Evolutionary conservation across 2,797 vertebrate genomes (phyloP).

Genomic region (Prionace glauca): DNA sequence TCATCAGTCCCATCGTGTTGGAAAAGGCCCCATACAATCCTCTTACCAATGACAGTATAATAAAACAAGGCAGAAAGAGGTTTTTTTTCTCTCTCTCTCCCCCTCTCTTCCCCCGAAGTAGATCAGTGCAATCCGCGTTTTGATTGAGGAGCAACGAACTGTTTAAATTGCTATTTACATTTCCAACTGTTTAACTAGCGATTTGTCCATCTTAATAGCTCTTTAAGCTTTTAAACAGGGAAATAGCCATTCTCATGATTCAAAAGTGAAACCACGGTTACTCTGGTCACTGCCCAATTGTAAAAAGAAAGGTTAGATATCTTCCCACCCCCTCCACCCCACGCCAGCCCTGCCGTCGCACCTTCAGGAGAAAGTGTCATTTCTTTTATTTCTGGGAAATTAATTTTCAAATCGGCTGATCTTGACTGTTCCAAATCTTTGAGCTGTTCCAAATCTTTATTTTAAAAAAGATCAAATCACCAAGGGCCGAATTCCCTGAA

Average conservation of each 20-base stretch:
- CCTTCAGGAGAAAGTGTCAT: neutral
- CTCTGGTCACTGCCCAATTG: conserved; percentile 55
- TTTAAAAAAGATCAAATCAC: neutral
- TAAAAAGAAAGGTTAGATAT: conserved; percentile 52
- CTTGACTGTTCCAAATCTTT: neutral
- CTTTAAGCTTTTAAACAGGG: conserved; percentile 68
- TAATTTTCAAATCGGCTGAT: neutral
- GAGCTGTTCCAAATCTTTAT: neutral
- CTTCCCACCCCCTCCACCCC: conserved; percentile 45
- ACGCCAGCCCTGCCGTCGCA: neutral
- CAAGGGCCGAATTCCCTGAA: neutral
- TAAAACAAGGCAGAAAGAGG: conserved; percentile 53
- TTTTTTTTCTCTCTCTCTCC: conserved; percentile 38
- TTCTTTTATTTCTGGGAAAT: conserved; percentile 1
- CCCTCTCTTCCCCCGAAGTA: conserved; percentile 44
- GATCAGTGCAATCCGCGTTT: conserved; percentile 54
- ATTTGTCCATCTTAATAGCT: conserved; percentile 69
- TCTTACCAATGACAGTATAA: conserved; percentile 59
- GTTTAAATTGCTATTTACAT: conserved; percentile 68
- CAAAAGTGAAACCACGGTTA: conserved; percentile 55
- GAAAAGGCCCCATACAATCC: conserved; percentile 55
- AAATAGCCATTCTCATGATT: conserved; percentile 65
- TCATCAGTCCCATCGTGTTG: conserved; percentile 44
- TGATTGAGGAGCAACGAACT: conserved; percentile 58
- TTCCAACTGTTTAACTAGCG: conserved; percentile 70